These are phyloP conservation scores for Odocoileus virginianus DNA, from an alignment of 2,113 vertebrate species.

Conservation along the genomic window DNA sequence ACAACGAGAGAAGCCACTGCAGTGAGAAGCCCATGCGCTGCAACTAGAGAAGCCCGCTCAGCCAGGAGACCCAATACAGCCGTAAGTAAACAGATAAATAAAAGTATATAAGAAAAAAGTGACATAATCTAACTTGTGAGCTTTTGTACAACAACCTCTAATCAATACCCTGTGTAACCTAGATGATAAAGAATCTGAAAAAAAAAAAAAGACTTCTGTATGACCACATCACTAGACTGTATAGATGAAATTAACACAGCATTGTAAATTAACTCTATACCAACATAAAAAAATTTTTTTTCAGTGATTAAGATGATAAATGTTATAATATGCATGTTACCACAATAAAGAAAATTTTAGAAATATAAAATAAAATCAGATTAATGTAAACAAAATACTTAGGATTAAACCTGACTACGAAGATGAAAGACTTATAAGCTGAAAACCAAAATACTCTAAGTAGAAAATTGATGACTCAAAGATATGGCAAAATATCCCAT, in stretches of 20 bases:
- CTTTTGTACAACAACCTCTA: too few species aligned
- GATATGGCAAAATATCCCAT: not conserved
- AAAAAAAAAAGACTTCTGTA: not conserved
- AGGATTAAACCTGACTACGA: not conserved
- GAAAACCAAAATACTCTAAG: not conserved
- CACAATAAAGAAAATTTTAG: not conserved
- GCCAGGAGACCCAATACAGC: not conserved
- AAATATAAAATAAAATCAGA: not conserved
- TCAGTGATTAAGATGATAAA: not conserved
- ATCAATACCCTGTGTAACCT: not conserved
- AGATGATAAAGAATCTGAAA: not conserved
- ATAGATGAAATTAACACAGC: not conserved
- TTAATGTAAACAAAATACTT: not conserved
- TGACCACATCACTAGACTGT: not conserved
- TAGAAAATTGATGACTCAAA: not conserved
- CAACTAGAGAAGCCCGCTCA: too few species aligned
- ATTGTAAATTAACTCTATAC: not conserved
- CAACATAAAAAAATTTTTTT: too few species aligned
- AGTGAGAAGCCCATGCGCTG: too few species aligned
- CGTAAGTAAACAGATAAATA: not conserved
- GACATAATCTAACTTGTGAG: too few species aligned
- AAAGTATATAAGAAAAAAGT: not conserved
- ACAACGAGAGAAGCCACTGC: too few species aligned
- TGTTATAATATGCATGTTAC: not conserved
- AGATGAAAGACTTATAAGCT: not conserved